Evolutionary conservation across 2,888 invertebrate genomes (phyloP).

Genomic region (Aricia artaxerxes): DNA sequence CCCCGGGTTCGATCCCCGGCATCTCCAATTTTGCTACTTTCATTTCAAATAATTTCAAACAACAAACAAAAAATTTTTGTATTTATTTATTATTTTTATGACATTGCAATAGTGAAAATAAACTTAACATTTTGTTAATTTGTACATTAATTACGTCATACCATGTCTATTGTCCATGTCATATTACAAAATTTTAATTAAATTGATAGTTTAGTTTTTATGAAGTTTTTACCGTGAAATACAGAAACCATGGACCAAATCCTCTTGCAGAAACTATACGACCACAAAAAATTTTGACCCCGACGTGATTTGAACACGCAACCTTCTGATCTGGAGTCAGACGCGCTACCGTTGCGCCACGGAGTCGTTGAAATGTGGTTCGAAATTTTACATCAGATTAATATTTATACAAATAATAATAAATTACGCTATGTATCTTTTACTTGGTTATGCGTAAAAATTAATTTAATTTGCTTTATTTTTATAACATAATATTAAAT

Average conservation of each 20-base stretch:
- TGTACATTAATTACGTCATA: too few species aligned
- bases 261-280: neutral
- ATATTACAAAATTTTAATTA: too few species aligned
- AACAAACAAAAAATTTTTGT: too few species aligned
- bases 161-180: too few species aligned
- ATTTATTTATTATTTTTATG: neutral
- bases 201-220: too few species aligned
- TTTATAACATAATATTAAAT: too few species aligned
- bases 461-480: neutral
- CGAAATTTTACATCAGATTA: neutral
- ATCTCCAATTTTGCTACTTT: conserved; percentile 81
- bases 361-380: conserved; percentile 79
- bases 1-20: conserved; percentile 99
- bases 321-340: conserved; percentile 99
- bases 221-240: too few species aligned
- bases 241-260: too few species aligned
- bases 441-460: neutral
- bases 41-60: neutral
- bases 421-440: neutral
- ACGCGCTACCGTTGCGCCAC: conserved; percentile 99
- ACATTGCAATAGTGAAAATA: too few species aligned
- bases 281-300: conserved; percentile 82
- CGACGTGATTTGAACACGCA: conserved; percentile 99
- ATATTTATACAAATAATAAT: neutral
- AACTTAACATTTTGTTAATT: too few species aligned